Evolutionary conservation across 2,888 invertebrate species (phyloP), one percentile per base, ranked within the genome.

Genomic region (Pseudococcus longispinus): DNA sequence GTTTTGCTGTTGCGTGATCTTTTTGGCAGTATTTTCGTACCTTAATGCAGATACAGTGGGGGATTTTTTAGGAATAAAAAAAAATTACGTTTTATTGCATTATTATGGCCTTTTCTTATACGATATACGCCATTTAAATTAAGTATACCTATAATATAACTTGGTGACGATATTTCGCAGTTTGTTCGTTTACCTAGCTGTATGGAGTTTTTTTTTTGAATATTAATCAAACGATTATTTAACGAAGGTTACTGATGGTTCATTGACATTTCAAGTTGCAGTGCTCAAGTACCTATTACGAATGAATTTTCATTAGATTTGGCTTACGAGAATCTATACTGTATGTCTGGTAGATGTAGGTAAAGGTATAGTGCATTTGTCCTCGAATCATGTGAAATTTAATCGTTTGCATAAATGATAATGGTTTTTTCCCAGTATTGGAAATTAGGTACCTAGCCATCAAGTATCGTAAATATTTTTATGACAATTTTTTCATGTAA

Each of bases 1-100:
- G 77, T 80, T 80, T 42, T 80, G 6, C 77, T 42, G 42, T 42
- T 42, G 77, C 77, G 77, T 80, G 77, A 80, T 80, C 37, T 20
- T 80, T 80, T 80, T 23, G 37, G 20, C 77, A 13, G 77, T 80
- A 42, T 42, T 80, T 37, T 80, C 74, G 37, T 37, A 70, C 15
- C 20, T 23, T 74, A 42, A 77, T 65, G 26, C 5, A 20, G 60
- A 60, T 60, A 37, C 37, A 9, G 44, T 55, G n/a, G 20, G n/a
- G 4, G 9, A 3, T 60, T 70, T 70, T 70, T 29, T 70, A 18
- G 5, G 29, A 29, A 29, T 13, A 29, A 5, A 70, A 70, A 65
- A 3, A 13, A 70, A 29, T 32, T 32, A 70, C 70, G 15, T 18
- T 29, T 18, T 65, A 65, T 65, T 11, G 13, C 11, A 65, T 65